A percentile compares a stretch with the other conserved stretches of the same genome.
Conservation (phyloP, 2,797 vertebrate genomes). For the Leptatherina wallacei region DNA sequence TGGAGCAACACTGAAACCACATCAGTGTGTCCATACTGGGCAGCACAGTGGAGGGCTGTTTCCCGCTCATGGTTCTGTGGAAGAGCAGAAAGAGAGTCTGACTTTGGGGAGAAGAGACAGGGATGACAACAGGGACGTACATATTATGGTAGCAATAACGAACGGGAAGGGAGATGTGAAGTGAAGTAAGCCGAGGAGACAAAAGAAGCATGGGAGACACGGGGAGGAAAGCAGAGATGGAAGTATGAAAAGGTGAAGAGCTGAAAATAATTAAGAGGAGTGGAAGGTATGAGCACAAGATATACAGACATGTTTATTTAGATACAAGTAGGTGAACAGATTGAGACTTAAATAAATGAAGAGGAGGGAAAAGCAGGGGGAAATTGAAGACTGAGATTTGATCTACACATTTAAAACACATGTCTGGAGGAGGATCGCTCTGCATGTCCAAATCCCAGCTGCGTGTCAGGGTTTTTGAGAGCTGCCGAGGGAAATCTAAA, state of each 20-base stretch:
- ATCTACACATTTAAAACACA: slow-evolving; percentile 19
- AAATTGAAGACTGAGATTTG: slow-evolving; percentile 20
- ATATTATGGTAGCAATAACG: slow-evolving; percentile 23
- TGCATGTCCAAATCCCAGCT: slow-evolving; percentile 28
- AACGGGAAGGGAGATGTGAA: not conserved
- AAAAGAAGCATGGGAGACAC: slow-evolving; percentile 5
- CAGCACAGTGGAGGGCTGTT: slow-evolving; percentile 94
- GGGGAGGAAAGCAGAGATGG: slow-evolving; percentile 7
- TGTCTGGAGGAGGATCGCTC: slow-evolving; percentile 23
- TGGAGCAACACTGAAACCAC: slow-evolving; percentile 93
- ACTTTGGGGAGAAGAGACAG: not conserved
- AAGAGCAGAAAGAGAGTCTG: not conserved
- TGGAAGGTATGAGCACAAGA: not conserved
- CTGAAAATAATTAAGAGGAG: not conserved
- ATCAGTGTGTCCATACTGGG: slow-evolving; percentile 95
- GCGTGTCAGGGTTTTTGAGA: slow-evolving; percentile 24
- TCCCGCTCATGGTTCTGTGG: slow-evolving; percentile 92
- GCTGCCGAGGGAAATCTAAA: slow-evolving; percentile 32
- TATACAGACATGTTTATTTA: slow-evolving; percentile 3
- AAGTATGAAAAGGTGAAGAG: not conserved
- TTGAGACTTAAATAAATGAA: slow-evolving; percentile 9
- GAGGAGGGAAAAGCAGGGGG: not conserved
- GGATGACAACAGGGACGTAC: slow-evolving; percentile 1
- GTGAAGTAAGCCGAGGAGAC: not conserved
- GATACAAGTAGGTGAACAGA: slow-evolving; percentile 12